These are phyloP conservation scores for Acronicta alni DNA, from an alignment of 2,888 invertebrate genomes.

Conservation along the genomic window DNA sequence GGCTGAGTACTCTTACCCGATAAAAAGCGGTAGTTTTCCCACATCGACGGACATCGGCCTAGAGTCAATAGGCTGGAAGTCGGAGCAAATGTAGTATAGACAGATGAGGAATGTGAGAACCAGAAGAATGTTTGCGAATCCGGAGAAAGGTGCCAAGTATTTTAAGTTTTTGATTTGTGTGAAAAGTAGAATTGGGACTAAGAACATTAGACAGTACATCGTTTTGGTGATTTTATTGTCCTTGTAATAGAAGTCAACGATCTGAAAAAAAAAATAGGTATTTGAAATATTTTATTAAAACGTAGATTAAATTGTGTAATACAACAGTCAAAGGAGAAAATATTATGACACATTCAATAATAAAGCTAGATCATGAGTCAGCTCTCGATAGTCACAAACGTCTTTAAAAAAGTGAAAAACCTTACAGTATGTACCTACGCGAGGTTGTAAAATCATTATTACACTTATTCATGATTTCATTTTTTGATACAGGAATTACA, in stretches of 20 bases:
- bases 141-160: constrained; percentile 96
- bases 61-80: constrained; percentile 78
- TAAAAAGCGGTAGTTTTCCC: constrained; percentile 94
- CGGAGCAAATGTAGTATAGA: constrained; percentile 93
- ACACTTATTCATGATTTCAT: no score
- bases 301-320: no score
- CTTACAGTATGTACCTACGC: no score
- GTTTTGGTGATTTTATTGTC: constrained; percentile 65
- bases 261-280: constrained; percentile 67
- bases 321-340: no score
- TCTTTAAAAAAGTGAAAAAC: no score
- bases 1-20: constrained; percentile 87
- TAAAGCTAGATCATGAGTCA: no score
- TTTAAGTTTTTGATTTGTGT: constrained; percentile 93
- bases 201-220: constrained; percentile 80
- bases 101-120: constrained; percentile 94
- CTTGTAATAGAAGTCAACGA: constrained; percentile 69
- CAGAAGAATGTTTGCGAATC: constrained; percentile 95
- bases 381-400: no score
- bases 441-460: no score
- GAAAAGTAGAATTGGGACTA: constrained; percentile 79
- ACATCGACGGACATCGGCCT: constrained; percentile 89
- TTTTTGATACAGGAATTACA: no score
- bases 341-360: no score
- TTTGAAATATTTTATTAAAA: no score